Conservation (phyloP, 2,888 invertebrate genomes). For the Petrophora chlorosata region DNA sequence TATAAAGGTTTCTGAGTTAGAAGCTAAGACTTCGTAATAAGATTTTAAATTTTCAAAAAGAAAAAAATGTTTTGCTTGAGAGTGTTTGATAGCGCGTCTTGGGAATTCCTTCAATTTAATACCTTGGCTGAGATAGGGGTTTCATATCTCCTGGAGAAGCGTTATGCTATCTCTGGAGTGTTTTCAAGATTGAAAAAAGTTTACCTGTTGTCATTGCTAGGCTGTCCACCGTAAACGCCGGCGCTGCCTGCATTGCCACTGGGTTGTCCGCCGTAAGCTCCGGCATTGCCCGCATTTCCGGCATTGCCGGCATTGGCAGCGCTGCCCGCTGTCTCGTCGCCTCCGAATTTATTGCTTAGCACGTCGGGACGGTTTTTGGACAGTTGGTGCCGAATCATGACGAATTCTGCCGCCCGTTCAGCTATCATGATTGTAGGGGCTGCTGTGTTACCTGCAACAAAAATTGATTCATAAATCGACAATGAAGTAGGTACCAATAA, state of each 20-base stretch:
- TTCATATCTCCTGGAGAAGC: no score
- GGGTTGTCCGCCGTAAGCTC: constrained; percentile 25
- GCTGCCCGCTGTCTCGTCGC: constrained; percentile 29
- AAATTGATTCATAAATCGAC: neutral
- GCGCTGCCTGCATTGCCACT: constrained; percentile 23
- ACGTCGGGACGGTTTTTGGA: constrained; percentile 50
- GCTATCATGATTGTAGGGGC: constrained; percentile 85
- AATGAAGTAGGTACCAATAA: neutral
- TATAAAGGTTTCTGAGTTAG: no score
- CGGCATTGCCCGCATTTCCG: constrained; percentile 25
- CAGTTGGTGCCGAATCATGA: constrained; percentile 73
- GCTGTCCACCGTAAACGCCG: constrained; percentile 27
- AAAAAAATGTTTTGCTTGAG: no score
- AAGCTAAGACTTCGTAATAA: no score
- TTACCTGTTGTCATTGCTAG: constrained; percentile 11
- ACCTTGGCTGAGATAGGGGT: no score
- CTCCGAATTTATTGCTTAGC: constrained; percentile 51
- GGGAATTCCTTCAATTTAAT: no score
- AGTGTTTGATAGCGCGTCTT: no score
- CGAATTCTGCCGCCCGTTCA: constrained; percentile 81
- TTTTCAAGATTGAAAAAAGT: neutral
- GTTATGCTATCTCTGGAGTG: neutral
- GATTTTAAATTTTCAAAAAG: no score
- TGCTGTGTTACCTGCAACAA: constrained; percentile 78
- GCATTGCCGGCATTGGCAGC: constrained; percentile 27